These are phyloP conservation scores for Pogonomyrmex barbatus DNA, from an alignment of 1,140 invertebrate genomes.

Conservation along the genomic window DNA sequence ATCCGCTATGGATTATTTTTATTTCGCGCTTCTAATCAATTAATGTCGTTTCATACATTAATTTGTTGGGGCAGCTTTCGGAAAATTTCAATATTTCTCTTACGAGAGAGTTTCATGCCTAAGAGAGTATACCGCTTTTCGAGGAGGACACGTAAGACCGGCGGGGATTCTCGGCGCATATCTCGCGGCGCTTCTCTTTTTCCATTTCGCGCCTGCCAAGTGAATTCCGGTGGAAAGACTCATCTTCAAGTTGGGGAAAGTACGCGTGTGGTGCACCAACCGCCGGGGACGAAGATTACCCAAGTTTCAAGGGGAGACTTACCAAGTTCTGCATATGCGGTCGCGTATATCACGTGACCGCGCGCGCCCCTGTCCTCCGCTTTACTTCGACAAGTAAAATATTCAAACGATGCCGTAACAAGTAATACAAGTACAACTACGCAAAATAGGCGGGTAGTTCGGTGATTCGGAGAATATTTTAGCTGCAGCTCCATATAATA, in stretches of 20 bases:
- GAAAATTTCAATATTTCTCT: background rate
- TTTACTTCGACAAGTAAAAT: slow-evolving; percentile 49
- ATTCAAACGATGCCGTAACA: slow-evolving; percentile 36
- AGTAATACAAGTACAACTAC: background rate
- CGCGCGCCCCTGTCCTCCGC: background rate
- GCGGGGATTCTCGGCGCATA: slow-evolving; percentile 13
- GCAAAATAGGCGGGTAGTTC: background rate
- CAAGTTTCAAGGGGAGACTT: slow-evolving; percentile 54
- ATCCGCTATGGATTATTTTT: background rate
- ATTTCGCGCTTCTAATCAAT: slow-evolving; percentile 54
- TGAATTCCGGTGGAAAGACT: slow-evolving; percentile 49
- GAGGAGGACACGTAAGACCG: background rate
- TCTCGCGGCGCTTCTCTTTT: slow-evolving; percentile 44
- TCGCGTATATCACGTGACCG: slow-evolving; percentile 44
- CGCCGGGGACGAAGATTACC: slow-evolving; percentile 53
- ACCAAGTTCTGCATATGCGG: slow-evolving; percentile 56
- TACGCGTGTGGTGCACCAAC: slow-evolving; percentile 42
- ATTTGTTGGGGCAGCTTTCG: background rate
- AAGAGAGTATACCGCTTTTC: background rate
- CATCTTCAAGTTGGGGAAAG: slow-evolving; percentile 59
- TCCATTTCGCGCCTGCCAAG: slow-evolving; percentile 38
- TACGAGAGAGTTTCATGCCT: slow-evolving; percentile 18
- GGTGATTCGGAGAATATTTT: background rate
- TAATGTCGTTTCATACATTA: background rate
- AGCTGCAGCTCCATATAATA: background rate